Percentiles rank a stretch among this genome's conserved stretches.
These are phyloP conservation scores for Desmophyllum pertusum DNA, from an alignment of 92 coral and sea anemone genomes.

Conservation along the genomic window DNA sequence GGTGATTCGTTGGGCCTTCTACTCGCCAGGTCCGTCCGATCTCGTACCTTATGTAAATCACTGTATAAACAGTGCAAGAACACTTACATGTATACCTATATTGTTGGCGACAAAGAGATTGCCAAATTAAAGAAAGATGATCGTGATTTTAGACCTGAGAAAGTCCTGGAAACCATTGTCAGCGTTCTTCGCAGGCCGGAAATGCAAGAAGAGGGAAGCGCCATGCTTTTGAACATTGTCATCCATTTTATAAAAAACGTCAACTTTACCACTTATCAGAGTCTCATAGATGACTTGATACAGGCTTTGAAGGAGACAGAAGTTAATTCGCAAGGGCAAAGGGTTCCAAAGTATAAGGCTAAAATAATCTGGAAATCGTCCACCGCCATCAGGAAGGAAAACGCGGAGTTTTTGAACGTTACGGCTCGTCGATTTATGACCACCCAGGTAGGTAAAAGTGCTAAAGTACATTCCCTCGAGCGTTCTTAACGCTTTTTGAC, in stretches of 20 bases:
- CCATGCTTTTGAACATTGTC: constrained; percentile 69
- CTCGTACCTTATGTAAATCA: constrained; percentile 46
- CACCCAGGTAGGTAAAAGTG: too few relatives aligned
- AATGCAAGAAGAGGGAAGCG: constrained; percentile 55
- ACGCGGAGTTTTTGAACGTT: constrained; percentile 35
- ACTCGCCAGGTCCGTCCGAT: constrained; percentile 41
- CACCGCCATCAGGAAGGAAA: constrained; percentile 68
- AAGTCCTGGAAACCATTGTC: constrained; percentile 56
- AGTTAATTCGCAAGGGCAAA: neutral
- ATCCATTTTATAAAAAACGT: constrained; percentile 70
- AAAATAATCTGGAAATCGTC: constrained; percentile 79
- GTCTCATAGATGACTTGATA: constrained; percentile 63
- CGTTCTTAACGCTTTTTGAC: too few relatives aligned
- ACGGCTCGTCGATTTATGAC: constrained; percentile 78
- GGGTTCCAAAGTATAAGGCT: constrained; percentile 42
- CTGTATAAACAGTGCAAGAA: constrained; percentile 45
- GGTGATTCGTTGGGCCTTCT: constrained; percentile 69
- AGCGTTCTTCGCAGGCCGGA: constrained; percentile 45
- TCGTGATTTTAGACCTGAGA: constrained; percentile 62
- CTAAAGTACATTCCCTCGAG: too few relatives aligned
- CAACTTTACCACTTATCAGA: constrained; percentile 75
- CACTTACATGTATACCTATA: constrained; percentile 75
- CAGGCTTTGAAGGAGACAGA: constrained; percentile 41
- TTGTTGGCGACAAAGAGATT: constrained; percentile 16
- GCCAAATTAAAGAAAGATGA: constrained; percentile 13